Evolutionary conservation across 2,797 vertebrate species (phyloP), one percentile per base, ranked within the genome.

Genomic region (Coendou prehensilis): DNA sequence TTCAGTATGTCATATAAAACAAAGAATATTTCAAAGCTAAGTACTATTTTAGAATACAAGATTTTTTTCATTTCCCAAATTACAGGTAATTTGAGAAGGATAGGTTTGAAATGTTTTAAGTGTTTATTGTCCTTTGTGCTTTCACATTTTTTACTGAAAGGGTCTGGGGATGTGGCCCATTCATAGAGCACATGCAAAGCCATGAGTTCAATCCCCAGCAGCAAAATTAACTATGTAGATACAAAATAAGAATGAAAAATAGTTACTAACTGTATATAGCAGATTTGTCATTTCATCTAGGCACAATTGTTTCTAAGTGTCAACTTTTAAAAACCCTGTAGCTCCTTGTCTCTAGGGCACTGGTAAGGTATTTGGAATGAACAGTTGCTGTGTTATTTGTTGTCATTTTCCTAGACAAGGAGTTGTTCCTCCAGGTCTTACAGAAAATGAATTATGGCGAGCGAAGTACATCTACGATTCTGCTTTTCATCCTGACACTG

Each of bases 401-500:
- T 52, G 18, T 87, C 71, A 11, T 94, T 80, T 76, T 76, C 69
- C 92, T 50, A 99, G 99, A 64, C 98, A 99, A 99, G 99, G 99
- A 67, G 89, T 99, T 0, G 98, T 99, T 87, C 97, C 99, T 56
- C 98, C 99, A 4, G 99, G 99, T 23, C 98, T 99, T 97, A 99
- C 99, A 0, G 99, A 99, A 98, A 99, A 99, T 97, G 99, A 99
- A 52, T 96, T 99, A 47, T 99, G 99, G 99, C 99, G 98, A 97
- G 99, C 99, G 37, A 99, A 99, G 97, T 99, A 99, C 93, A 90
- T 99, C 73, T 99, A 99, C 18, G 99, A 99, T 97, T 99, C 99
- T 0, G 99, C 99, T 8, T 99, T 99, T 97, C 99, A 99, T 97
- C 99, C 99, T 0, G 99, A 99, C 97, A 99, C 99, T 0, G 99